phyloP scores from a whole-genome alignment of 2,888 invertebrate species.

The Ophonus ardosiacus region DNA sequence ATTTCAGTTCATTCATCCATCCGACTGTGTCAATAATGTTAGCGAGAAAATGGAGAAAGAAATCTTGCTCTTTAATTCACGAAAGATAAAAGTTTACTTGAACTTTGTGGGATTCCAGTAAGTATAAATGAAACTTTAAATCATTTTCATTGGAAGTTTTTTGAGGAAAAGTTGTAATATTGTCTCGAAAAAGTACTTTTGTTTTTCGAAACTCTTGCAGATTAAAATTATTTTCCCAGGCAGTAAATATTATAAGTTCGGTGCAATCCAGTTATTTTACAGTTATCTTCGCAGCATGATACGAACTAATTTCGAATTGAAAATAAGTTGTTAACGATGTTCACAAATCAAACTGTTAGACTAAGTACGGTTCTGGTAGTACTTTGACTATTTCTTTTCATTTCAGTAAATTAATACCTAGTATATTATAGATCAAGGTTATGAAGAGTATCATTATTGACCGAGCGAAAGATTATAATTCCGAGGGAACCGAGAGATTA shows the following conservation, averaged over 20 bases:
- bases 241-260: not conserved
- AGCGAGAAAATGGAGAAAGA: constrained; percentile 32
- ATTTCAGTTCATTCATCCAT: constrained; percentile 8
- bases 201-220: constrained; percentile 1
- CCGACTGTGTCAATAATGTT: constrained; percentile 35
- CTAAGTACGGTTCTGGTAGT: too few species aligned
- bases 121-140: constrained; percentile 32
- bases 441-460: too few species aligned
- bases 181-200: constrained; percentile 29
- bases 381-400: too few species aligned
- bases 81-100: constrained; percentile 30
- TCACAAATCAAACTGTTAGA: too few species aligned
- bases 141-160: constrained; percentile 35
- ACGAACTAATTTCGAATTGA: too few species aligned
- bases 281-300: too few species aligned
- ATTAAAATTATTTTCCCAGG: not conserved
- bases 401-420: too few species aligned
- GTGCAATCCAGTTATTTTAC: not conserved
- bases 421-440: too few species aligned
- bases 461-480: too few species aligned
- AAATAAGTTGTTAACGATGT: too few species aligned
- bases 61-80: constrained; percentile 44
- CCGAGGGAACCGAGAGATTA: too few species aligned
- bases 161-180: constrained; percentile 27
- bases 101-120: constrained; percentile 14